phyloP scores from a whole-genome alignment of 2,888 invertebrate species.

The Resseliella maxima region DNA sequence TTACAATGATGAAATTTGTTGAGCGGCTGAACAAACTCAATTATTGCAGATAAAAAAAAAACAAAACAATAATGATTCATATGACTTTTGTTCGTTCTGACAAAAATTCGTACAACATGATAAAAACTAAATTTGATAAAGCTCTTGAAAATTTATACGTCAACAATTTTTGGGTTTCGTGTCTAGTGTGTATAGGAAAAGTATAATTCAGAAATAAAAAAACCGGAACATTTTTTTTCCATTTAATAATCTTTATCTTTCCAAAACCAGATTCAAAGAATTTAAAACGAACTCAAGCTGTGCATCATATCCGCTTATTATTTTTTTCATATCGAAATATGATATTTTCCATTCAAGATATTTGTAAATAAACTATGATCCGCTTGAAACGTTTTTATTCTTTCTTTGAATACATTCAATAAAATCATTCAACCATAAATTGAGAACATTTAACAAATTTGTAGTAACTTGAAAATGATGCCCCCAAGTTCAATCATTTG shows the following conservation, averaged over 20 bases:
- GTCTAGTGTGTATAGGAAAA: neutral
- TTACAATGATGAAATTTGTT: neutral
- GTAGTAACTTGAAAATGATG: neutral
- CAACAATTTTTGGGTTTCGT: neutral
- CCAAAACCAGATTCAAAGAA: neutral
- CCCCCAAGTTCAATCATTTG: neutral
- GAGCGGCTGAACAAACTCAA: neutral
- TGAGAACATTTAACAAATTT: neutral
- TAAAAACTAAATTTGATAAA: neutral
- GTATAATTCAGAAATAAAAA: neutral
- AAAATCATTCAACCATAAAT: neutral
- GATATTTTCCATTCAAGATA: neutral
- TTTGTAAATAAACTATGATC: neutral
- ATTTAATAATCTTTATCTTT: neutral
- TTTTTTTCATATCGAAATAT: neutral
- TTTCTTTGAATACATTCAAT: neutral
- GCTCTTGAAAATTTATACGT: neutral
- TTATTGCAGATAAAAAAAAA: neutral
- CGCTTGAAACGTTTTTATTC: neutral
- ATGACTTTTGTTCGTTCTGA: neutral
- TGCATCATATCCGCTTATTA: neutral
- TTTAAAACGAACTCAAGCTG: neutral
- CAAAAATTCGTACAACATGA: neutral
- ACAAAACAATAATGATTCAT: neutral
- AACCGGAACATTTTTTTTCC: conserved; percentile 3